These are phyloP conservation scores for Alca torda DNA, from an alignment of 2,797 vertebrate species.

Conservation along the genomic window DNA sequence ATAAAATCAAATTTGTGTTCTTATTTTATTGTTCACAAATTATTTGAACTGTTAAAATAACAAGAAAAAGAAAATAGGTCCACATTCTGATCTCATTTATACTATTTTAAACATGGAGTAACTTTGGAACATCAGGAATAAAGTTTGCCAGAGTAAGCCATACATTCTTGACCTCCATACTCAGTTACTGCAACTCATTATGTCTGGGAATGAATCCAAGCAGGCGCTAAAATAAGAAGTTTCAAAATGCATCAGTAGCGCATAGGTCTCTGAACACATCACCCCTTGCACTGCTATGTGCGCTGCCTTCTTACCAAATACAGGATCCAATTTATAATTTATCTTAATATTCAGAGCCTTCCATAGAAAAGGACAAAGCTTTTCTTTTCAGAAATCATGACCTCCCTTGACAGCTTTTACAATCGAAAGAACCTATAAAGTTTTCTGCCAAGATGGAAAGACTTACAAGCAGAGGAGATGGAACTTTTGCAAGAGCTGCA, in stretches of 20 bases:
- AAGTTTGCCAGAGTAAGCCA: not conserved
- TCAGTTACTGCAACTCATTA: not conserved
- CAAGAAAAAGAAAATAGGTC: not conserved
- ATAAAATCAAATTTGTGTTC: not conserved
- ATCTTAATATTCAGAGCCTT: slow-evolving; percentile 38
- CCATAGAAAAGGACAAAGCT: not conserved
- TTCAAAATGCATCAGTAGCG: not conserved
- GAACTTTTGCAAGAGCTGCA: not conserved
- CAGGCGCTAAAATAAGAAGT: not conserved
- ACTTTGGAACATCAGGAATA: not conserved
- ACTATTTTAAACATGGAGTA: not conserved
- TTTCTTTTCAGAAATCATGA: slow-evolving; percentile 12
- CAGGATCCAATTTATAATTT: not conserved
- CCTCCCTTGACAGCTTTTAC: not conserved
- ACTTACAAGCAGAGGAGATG: not conserved
- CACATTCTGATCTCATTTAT: not conserved
- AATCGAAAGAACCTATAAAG: not conserved
- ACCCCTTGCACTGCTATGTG: not conserved
- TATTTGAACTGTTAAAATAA: not conserved
- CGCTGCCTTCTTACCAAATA: not conserved
- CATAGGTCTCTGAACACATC: not conserved
- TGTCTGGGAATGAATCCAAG: not conserved
- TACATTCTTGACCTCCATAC: not conserved
- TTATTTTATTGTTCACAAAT: not conserved
- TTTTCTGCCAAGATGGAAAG: not conserved